Percentiles rank a stretch among this genome's conserved stretches.
Evolutionary conservation across 2,113 vertebrate species (phyloP).

Genomic region (Penelope pileata): DNA sequence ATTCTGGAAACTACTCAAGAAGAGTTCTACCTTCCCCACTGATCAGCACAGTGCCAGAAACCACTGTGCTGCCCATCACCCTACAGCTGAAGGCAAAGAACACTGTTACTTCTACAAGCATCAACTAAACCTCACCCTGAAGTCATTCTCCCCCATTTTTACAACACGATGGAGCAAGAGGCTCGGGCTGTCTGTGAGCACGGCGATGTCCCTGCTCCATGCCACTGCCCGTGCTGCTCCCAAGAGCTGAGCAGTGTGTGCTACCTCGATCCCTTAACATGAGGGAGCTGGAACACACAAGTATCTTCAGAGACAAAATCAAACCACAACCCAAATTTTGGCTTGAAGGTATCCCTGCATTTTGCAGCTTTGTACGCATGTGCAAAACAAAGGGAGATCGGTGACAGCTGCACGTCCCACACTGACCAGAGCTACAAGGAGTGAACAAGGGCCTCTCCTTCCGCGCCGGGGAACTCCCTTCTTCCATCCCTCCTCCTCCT

Average conservation of each 20-base stretch:
- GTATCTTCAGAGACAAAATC: background rate
- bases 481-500: background rate
- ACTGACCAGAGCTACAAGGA: background rate
- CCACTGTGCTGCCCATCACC: background rate
- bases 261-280: background rate
- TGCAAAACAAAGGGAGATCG: background rate
- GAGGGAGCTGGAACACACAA: background rate
- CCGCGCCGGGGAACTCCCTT: constrained; percentile 33
- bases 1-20: background rate
- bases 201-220: too few relatives aligned
- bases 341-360: background rate
- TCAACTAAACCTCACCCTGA: background rate
- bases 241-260: background rate
- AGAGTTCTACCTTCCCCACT: background rate
- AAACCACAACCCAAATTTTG: background rate
- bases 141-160: background rate
- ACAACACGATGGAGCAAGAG: background rate
- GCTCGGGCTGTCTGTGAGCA: too few relatives aligned
- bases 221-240: too few relatives aligned
- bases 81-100: background rate
- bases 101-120: background rate
- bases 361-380: background rate
- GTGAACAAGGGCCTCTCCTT: background rate
- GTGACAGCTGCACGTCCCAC: background rate
- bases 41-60: background rate